Conservation (phyloP, 2,797 vertebrate species). For the Miichthys miiuy region DNA sequence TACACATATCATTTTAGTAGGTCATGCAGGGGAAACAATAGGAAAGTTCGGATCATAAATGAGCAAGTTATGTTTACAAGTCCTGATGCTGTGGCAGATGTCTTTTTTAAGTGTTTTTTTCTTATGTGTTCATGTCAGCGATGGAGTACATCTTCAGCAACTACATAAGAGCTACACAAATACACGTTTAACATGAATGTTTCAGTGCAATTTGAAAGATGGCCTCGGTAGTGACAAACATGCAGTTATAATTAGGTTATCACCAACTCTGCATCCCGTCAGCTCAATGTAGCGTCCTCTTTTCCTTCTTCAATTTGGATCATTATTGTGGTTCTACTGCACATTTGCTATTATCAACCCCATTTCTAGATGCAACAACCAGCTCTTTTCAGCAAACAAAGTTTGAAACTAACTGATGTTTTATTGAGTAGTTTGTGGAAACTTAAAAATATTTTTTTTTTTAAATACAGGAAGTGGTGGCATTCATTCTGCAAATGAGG, state of each 20-base stretch:
- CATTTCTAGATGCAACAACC: neutral
- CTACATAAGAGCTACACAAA: neutral
- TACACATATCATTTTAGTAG: conserved; percentile 40
- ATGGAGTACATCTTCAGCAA: neutral
- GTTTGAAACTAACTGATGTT: neutral
- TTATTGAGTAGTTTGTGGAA: too few species aligned
- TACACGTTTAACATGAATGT: neutral
- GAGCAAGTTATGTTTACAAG: neutral
- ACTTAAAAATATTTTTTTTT: too few species aligned
- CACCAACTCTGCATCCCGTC: neutral
- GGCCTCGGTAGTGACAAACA: neutral
- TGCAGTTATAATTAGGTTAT: neutral
- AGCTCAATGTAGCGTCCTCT: neutral
- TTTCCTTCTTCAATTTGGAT: neutral
- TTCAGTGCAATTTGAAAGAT: neutral
- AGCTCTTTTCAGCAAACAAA: conserved; percentile 3
- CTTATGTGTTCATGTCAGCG: neutral
- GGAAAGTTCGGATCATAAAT: conserved; percentile 1
- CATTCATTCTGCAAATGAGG: too few species aligned
- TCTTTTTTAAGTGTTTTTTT: neutral
- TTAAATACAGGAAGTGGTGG: too few species aligned
- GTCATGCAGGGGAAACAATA: conserved; percentile 28
- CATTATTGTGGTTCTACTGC: conserved; percentile 2
- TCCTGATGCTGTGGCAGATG: neutral
- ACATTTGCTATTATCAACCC: neutral